Conservation (phyloP, 2,888 invertebrate species). For the Aphidius colemani region DNA sequence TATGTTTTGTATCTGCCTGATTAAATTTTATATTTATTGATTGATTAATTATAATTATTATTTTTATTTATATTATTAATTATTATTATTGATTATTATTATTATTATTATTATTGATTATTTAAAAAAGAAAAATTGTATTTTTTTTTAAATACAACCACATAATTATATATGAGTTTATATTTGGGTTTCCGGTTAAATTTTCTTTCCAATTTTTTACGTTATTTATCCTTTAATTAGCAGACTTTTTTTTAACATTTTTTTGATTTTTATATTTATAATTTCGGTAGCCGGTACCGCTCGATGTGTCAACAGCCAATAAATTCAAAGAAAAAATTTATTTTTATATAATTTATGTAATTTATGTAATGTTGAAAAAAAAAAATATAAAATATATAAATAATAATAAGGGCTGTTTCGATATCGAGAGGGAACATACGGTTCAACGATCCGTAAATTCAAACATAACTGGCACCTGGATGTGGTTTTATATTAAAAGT, state of each 20-base stretch:
- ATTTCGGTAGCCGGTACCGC: background rate
- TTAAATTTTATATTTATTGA: slow-evolving; percentile 37
- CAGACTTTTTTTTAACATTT: background rate
- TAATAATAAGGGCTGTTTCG: background rate
- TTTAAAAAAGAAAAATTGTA: slow-evolving; percentile 15
- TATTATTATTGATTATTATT: slow-evolving; percentile 31
- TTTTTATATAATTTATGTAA: slow-evolving; percentile 10
- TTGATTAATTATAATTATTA: slow-evolving; percentile 39
- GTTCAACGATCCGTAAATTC: slow-evolving; percentile 23
- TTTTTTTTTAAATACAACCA: no score
- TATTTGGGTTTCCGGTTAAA: slow-evolving; percentile 22
- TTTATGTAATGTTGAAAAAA: slow-evolving; percentile 1
- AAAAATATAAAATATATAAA: slow-evolving; percentile 1
- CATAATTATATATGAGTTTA: background rate
- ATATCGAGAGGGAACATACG: slow-evolving; percentile 5
- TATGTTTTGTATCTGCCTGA: slow-evolving; percentile 47
- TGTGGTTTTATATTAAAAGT: slow-evolving; percentile 1
- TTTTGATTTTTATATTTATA: background rate
- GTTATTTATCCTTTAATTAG: slow-evolving; percentile 2
- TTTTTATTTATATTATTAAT: slow-evolving; percentile 38
- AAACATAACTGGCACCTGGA: slow-evolving; percentile 16
- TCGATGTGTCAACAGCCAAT: no score
- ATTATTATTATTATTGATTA: slow-evolving; percentile 39
- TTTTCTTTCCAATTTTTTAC: slow-evolving; percentile 3
- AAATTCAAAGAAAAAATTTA: background rate